phyloP scores from a whole-genome alignment of 2,113 vertebrate species.

The Axis porcinus region DNA sequence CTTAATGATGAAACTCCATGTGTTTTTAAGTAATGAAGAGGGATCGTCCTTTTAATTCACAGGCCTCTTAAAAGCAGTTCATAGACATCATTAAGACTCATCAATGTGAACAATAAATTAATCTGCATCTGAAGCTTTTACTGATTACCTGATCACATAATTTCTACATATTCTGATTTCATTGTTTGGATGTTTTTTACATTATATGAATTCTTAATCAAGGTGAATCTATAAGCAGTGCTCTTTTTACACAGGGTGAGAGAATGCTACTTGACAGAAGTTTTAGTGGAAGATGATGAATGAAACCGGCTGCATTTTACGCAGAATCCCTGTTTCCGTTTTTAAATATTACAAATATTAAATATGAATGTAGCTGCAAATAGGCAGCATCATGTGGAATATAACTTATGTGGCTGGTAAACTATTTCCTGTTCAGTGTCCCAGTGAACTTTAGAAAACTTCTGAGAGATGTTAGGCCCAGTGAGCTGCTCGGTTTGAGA shows the following conservation, averaged over 20 bases:
- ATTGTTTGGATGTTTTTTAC: background rate
- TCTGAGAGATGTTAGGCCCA: background rate
- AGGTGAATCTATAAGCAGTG: background rate
- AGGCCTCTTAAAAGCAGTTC: background rate
- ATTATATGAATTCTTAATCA: constrained; percentile 23
- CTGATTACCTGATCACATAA: background rate
- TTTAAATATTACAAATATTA: background rate
- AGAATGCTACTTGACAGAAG: background rate
- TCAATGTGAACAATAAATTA: constrained; percentile 40
- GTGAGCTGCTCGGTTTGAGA: background rate
- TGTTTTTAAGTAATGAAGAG: background rate
- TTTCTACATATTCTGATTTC: constrained; percentile 1
- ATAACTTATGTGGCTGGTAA: background rate
- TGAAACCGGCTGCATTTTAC: background rate
- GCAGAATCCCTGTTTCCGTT: background rate
- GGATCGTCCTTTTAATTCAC: background rate
- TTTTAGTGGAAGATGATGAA: background rate
- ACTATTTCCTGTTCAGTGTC: background rate
- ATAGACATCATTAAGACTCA: background rate
- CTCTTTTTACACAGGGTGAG: background rate
- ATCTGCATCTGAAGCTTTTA: constrained; percentile 39
- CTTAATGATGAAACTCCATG: background rate
- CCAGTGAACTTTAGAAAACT: background rate
- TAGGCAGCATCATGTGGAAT: background rate
- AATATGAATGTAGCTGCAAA: background rate